Base-by-base conservation (phyloP, 2,113 vertebrate species). In the Galbula dea region DNA sequence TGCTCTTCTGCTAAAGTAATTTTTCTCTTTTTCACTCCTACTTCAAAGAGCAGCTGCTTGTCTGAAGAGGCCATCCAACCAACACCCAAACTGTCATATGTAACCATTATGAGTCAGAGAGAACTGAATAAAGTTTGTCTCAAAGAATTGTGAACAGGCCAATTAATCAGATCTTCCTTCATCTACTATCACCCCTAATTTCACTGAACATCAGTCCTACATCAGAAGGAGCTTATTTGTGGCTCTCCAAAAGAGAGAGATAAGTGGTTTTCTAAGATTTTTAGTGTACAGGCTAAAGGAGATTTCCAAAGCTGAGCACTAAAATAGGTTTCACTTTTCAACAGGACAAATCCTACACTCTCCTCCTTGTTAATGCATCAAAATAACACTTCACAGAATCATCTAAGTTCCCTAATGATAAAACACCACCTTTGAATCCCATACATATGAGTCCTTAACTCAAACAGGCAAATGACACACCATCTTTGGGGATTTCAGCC, bases 21-120 rank as follows among this genome's bases (percentile, higher is more conserved):
- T 67, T n/a, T 2, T 10, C 39, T 61, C 72, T 46, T 45, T 43
- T 59, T 30, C 3, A 18, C 46, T 36, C 27, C 11, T 8, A 18
- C 88, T 89, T 95, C 91, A 81, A 90, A 92, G 83, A 90, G 37
- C 58, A 90, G 59, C 57, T 76, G 71, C 55, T 76, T 71, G 51
- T 52, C 55, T 88, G 59, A 88, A 95, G 90, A 93, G 55, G 46
- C 73, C 37, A 75, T 36, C 26, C 34, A 92, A 61, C 37, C 79
- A 88, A 61, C 72, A 73, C 34, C 46, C 55, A 69, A 74, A 88
- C 26, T 67, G 51, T 37, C 51, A 55, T 1, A 62, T 39, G 73
- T 86, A 91, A 80, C 18, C 26, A 57, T 1, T 2, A 45, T 58
- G 83, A 92, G 79, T 88, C 93, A 86, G 67, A 77, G 63, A 77